phyloP scores from a whole-genome alignment of 2,113 vertebrate species.

The Actenoides lindsayi region DNA sequence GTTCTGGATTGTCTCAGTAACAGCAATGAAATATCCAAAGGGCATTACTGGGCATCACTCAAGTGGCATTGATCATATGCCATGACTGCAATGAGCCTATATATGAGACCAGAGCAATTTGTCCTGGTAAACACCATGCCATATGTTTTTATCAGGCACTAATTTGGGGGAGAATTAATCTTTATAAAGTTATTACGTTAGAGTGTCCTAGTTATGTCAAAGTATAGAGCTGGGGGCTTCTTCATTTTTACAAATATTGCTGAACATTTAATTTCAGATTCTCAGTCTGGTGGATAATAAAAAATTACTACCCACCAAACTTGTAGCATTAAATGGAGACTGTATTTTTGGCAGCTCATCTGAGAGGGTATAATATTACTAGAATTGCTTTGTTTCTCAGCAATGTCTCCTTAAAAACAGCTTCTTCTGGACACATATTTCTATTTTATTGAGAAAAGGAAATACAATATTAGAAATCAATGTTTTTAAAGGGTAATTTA shows the following conservation, averaged over 20 bases:
- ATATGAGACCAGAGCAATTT: not conserved
- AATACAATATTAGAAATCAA: constrained; percentile 54
- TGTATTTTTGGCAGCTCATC: constrained; percentile 35
- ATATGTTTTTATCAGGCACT: constrained; percentile 55
- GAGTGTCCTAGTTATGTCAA: constrained; percentile 68
- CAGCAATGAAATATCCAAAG: not conserved
- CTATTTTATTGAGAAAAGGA: constrained; percentile 58
- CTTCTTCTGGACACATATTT: constrained; percentile 27
- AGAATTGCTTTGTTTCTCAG: constrained; percentile 33
- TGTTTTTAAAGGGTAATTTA: constrained; percentile 66
- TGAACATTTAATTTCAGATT: constrained; percentile 64
- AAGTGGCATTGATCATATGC: not conserved
- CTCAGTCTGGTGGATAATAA: constrained; percentile 50
- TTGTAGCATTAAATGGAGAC: constrained; percentile 44
- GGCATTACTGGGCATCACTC: not conserved
- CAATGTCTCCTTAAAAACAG: constrained; percentile 37
- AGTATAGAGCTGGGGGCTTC: constrained; percentile 54
- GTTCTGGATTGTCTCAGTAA: not conserved
- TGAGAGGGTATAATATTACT: constrained; percentile 52
- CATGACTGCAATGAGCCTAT: not conserved
- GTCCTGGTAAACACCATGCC: constrained; percentile 2
- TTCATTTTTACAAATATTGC: constrained; percentile 61
- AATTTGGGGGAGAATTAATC: constrained; percentile 63
- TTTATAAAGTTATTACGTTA: constrained; percentile 55
- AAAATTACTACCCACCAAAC: constrained; percentile 56